These are phyloP conservation scores for Trilocha varians DNA, from an alignment of 2,888 invertebrate genomes.

Conservation along the genomic window DNA sequence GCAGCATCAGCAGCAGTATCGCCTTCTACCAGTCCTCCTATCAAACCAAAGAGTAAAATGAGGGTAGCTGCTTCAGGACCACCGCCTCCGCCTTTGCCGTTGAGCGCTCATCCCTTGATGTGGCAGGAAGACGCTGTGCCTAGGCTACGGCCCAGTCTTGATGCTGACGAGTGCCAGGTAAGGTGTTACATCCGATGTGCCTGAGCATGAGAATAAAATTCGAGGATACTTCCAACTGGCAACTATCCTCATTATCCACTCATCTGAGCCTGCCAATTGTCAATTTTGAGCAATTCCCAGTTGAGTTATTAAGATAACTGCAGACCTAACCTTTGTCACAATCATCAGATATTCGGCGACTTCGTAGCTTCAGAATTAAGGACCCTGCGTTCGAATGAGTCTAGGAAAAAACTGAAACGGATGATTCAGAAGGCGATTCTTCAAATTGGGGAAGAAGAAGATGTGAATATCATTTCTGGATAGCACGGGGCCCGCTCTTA, in stretches of 20 bases:
- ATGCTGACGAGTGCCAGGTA: slow-evolving; percentile 58
- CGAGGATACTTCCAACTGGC: not conserved
- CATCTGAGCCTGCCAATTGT: too few relatives aligned
- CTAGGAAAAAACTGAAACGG: slow-evolving; percentile 49
- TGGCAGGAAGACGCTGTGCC: slow-evolving; percentile 50
- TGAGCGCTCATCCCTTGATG: slow-evolving; percentile 40
- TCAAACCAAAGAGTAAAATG: slow-evolving; percentile 18
- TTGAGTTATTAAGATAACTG: not conserved
- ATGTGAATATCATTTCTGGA: slow-evolving; percentile 33
- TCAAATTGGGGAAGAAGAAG: slow-evolving; percentile 52
- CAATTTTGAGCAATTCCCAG: not conserved
- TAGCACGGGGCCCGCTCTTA: slow-evolving; percentile 23
- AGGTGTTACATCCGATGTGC: not conserved
- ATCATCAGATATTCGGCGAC: slow-evolving; percentile 54
- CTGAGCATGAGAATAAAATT: not conserved
- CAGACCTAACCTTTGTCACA: not conserved
- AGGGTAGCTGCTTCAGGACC: slow-evolving; percentile 50
- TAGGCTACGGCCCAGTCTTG: slow-evolving; percentile 35
- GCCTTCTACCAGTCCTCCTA: slow-evolving; percentile 3
- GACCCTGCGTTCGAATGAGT: slow-evolving; percentile 45
- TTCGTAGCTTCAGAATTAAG: slow-evolving; percentile 65
- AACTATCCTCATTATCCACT: not conserved
- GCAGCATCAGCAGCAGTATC: slow-evolving; percentile 1
- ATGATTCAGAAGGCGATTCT: slow-evolving; percentile 61
- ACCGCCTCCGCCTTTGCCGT: slow-evolving; percentile 38